These are phyloP conservation scores for Malurus cyaneus DNA, from an alignment of 2,113 vertebrate species.

Conservation along the genomic window DNA sequence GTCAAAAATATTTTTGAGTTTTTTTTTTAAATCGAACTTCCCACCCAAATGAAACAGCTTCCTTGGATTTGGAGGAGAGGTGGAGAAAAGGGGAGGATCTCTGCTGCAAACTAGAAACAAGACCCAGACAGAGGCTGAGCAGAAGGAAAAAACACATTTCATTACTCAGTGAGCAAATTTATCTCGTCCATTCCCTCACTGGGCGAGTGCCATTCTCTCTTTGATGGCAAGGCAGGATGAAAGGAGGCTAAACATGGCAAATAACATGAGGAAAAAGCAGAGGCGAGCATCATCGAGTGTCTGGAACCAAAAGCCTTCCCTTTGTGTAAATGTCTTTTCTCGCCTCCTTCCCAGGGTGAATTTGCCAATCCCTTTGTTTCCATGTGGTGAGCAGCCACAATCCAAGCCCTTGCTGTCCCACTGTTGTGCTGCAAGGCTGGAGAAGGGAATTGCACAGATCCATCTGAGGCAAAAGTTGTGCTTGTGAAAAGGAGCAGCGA, in stretches of 20 bases:
- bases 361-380: not conserved
- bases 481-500: accelerated
- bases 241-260: not conserved
- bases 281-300: accelerated
- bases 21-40: not conserved
- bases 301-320: not conserved
- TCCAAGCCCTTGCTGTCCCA: not conserved
- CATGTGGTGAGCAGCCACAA: not conserved
- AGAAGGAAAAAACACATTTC: not conserved
- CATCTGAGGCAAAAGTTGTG: not conserved
- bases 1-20: not conserved
- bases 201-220: not conserved
- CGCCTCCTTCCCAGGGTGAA: not conserved
- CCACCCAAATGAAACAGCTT: not conserved
- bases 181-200: accelerated
- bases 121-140: not conserved
- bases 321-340: not conserved
- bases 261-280: not conserved
- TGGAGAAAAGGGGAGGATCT: not conserved
- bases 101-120: not conserved
- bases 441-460: not conserved
- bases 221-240: not conserved
- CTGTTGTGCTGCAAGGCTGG: not conserved
- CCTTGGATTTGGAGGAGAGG: not conserved
- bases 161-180: not conserved